These are phyloP conservation scores for Sebastes taczanowskii DNA, from an alignment of 2,797 vertebrate species.

Conservation along the genomic window DNA sequence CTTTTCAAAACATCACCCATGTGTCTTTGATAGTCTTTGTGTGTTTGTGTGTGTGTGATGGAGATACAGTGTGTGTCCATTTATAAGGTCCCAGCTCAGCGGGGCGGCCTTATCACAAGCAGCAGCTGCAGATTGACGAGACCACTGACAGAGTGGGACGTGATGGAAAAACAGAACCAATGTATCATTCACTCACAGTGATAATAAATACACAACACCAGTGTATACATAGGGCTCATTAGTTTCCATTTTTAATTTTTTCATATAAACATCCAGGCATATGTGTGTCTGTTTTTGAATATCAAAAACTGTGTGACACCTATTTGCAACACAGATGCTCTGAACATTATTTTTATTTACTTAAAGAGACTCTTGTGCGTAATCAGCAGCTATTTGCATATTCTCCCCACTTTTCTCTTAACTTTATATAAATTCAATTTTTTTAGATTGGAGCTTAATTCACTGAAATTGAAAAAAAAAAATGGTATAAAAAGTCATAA, in stretches of 20 bases:
- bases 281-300: neutral
- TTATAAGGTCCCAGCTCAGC: conserved; percentile 75
- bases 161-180: conserved; percentile 13
- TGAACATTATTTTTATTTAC: neutral
- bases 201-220: conserved; percentile 1
- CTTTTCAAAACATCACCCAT: conserved; percentile 36
- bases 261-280: neutral
- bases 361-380: neutral
- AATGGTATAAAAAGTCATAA: neutral
- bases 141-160: conserved; percentile 58
- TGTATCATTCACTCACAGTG: conserved; percentile 34
- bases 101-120: conserved; percentile 76
- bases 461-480: neutral
- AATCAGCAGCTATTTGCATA: neutral
- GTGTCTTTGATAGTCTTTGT: conserved; percentile 42
- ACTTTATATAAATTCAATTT: no score
- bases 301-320: neutral
- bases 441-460: neutral
- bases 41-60: conserved; percentile 32
- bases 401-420: no score
- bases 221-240: neutral
- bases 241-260: neutral
- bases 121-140: conserved; percentile 76
- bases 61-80: conserved; percentile 55
- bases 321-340: neutral